Conservation (phyloP, 2,113 vertebrate genomes). For the Uria aalge region DNA sequence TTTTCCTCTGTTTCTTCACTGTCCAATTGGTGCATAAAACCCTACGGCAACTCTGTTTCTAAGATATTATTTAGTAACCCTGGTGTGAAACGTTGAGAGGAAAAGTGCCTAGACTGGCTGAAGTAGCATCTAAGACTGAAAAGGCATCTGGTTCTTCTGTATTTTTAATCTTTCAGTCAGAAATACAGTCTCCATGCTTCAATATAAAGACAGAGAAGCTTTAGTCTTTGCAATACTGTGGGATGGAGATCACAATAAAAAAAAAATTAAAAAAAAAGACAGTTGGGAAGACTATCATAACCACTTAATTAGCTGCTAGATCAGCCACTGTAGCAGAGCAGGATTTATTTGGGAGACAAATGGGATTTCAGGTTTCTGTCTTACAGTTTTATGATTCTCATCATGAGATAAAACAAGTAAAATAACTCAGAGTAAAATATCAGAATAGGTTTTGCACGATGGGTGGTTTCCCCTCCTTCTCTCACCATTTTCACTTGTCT, state of each 20-base stretch:
- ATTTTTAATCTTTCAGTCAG: constrained; percentile 18
- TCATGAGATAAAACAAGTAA: constrained; percentile 44
- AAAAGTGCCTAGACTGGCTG: background rate
- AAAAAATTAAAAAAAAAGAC: background rate
- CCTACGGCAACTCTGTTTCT: background rate
- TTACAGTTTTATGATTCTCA: constrained; percentile 43
- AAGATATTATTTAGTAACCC: background rate
- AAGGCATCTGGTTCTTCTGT: background rate
- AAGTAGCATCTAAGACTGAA: background rate
- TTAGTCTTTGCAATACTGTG: background rate
- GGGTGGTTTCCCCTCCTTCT: background rate
- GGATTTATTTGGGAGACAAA: constrained; percentile 53
- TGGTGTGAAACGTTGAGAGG: background rate
- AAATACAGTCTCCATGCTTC: background rate
- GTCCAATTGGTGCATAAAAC: background rate
- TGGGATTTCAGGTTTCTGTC: constrained; percentile 34
- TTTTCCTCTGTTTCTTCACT: background rate
- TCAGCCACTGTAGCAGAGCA: constrained; percentile 25
- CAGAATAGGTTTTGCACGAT: background rate
- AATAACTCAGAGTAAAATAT: constrained; percentile 40
- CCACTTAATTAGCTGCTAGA: constrained; percentile 60
- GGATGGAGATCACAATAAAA: background rate
- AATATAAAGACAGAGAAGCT: background rate
- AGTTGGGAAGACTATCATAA: constrained; percentile 11
- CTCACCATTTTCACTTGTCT: background rate